phyloP scores from a whole-genome alignment of 2,888 invertebrate genomes.

The Glyphotaelius pellucidus region DNA sequence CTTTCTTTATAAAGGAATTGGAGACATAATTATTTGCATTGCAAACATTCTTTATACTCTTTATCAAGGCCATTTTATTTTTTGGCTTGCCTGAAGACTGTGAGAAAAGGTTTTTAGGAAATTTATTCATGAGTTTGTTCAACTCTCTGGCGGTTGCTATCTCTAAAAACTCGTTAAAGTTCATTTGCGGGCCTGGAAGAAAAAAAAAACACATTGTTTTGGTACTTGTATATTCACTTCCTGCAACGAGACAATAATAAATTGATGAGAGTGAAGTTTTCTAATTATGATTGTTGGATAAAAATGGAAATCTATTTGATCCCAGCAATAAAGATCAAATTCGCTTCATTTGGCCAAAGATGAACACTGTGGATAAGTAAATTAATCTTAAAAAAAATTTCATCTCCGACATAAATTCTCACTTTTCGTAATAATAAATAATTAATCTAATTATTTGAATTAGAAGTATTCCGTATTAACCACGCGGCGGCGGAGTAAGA shows the following conservation, averaged over 20 bases:
- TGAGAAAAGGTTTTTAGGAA: not conserved
- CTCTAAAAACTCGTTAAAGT: not conserved
- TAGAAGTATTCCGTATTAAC: no score
- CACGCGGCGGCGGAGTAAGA: no score
- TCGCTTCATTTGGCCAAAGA: no score
- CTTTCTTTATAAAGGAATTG: conserved; percentile 20
- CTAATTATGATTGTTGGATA: no score
- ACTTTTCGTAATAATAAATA: no score
- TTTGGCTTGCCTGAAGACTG: conserved; percentile 40
- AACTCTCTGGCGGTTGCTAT: not conserved
- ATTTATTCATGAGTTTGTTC: not conserved
- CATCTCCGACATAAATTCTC: no score
- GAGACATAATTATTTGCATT: conserved; percentile 40
- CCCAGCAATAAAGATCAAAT: no score
- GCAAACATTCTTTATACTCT: conserved; percentile 50
- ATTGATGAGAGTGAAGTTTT: no score
- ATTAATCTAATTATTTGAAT: no score
- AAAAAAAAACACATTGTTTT: not conserved
- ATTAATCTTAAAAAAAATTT: no score
- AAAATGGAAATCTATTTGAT: no score
- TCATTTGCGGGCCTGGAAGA: not conserved
- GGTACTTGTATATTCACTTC: not conserved
- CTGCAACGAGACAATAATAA: not conserved
- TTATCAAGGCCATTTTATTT: conserved; percentile 39
- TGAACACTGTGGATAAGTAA: no score